Evolutionary conservation across 2,113 vertebrate genomes (phyloP).

Genomic region (Phalacrocorax carbo): DNA sequence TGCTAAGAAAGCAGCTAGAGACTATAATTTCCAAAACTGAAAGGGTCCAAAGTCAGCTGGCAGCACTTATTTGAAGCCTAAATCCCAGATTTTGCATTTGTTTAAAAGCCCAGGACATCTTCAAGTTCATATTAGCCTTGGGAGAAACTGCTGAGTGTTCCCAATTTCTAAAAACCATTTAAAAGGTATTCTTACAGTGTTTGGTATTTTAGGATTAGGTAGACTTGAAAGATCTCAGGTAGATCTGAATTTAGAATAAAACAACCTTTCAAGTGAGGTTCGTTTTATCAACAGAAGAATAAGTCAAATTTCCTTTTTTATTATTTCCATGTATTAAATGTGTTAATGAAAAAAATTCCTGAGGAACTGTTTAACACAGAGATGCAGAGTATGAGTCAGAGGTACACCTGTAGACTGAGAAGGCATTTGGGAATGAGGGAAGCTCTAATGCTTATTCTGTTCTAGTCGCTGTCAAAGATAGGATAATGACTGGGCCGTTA

Average conservation of each 20-base stretch:
- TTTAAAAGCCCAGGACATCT: background rate
- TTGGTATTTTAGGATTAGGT: slow-evolving; percentile 9
- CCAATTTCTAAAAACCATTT: background rate
- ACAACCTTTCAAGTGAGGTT: background rate
- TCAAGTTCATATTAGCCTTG: background rate
- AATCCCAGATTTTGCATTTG: background rate
- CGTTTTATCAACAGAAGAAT: background rate
- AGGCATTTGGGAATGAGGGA: background rate
- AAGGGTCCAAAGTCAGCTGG: background rate
- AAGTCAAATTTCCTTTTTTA: background rate
- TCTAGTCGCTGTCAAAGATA: background rate
- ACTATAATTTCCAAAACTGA: background rate
- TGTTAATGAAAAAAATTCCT: background rate
- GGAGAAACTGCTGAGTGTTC: background rate
- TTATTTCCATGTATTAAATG: background rate
- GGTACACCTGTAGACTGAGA: background rate
- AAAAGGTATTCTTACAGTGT: background rate
- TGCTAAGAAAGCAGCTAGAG: background rate
- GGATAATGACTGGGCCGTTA: background rate
- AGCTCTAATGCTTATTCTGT: background rate
- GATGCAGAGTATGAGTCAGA: background rate
- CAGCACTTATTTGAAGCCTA: background rate
- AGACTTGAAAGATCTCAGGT: background rate
- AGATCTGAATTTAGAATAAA: background rate
- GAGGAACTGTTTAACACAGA: background rate